These are phyloP conservation scores for Saturnia japonica DNA, from an alignment of 2,888 invertebrate species.

Conservation along the genomic window DNA sequence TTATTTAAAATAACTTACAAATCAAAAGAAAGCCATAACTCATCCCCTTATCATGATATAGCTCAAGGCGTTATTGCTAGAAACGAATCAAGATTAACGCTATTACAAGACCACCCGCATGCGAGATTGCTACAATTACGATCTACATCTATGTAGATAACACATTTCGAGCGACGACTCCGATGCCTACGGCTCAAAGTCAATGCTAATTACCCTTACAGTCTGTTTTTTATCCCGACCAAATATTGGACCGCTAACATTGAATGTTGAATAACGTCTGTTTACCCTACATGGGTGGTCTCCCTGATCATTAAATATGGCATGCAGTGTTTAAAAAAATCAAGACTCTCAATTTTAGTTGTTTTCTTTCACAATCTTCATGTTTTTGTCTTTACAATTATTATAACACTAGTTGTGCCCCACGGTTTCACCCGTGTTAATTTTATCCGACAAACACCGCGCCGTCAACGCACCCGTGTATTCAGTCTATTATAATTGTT, in stretches of 20 bases:
- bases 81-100: constrained; percentile 55
- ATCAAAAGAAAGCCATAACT: background rate
- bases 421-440: too few relatives aligned
- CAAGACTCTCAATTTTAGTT: background rate
- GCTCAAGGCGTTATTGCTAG: constrained; percentile 8
- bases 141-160: constrained; percentile 26
- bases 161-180: background rate
- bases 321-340: constrained; percentile 21
- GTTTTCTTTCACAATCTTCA: background rate
- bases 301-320: constrained; percentile 33
- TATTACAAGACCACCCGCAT: constrained; percentile 69
- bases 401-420: too few relatives aligned
- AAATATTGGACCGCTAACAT: constrained; percentile 39
- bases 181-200: constrained; percentile 25
- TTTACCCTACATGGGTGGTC: constrained; percentile 50
- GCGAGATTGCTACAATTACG: constrained; percentile 45
- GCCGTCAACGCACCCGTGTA: too few relatives aligned
- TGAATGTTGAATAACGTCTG: constrained; percentile 26
- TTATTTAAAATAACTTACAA: background rate
- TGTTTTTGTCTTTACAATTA: background rate
- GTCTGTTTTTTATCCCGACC: constrained; percentile 34
- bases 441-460: too few relatives aligned
- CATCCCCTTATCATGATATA: background rate
- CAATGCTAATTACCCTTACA: constrained; percentile 43
- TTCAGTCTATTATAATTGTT: too few relatives aligned